Percentiles rank a stretch among this genome's conserved stretches.
These are phyloP conservation scores for Sorex fumeus DNA, from an alignment of 2,113 vertebrate species.

Conservation along the genomic window DNA sequence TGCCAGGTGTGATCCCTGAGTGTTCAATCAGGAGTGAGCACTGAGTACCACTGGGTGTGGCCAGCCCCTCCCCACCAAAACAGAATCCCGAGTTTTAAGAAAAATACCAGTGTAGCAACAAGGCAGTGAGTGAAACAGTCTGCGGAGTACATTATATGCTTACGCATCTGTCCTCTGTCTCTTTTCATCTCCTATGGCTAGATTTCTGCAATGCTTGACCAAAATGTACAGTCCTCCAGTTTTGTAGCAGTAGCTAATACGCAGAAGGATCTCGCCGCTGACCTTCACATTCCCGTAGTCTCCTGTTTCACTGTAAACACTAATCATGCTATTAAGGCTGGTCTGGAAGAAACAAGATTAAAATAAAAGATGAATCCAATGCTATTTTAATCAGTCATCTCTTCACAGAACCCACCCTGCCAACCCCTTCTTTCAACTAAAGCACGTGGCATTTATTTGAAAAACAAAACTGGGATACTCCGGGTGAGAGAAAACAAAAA, in stretches of 20 bases:
- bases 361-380: conserved; percentile 14
- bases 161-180: conserved; percentile 97
- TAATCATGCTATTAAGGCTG: conserved; percentile 97
- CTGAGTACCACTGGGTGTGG: too few species aligned
- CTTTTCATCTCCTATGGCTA: conserved; percentile 96
- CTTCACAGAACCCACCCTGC: conserved; percentile 15
- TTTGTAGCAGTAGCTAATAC: conserved; percentile 97
- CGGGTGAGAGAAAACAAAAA: conserved; percentile 25
- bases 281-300: conserved; percentile 97
- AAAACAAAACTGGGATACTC: conserved; percentile 8
- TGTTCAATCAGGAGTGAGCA: conserved; percentile 9
- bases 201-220: conserved; percentile 96
- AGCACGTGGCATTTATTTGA: conserved; percentile 25
- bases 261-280: conserved; percentile 96
- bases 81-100: conserved; percentile 16
- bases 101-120: conserved; percentile 21
- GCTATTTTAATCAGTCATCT: conserved; percentile 40
- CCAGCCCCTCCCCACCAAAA: too few species aligned
- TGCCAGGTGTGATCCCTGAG: conserved; percentile 2
- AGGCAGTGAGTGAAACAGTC: conserved; percentile 16
- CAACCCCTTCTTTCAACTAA: not conserved
- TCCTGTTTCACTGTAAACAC: conserved; percentile 97
- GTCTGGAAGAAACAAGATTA: conserved; percentile 89
- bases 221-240: conserved; percentile 96
- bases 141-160: conserved; percentile 80